Percentiles rank a stretch among this genome's conserved stretches.
phyloP scores from a whole-genome alignment of 2,113 vertebrate species.

The Hippocampus comes region DNA sequence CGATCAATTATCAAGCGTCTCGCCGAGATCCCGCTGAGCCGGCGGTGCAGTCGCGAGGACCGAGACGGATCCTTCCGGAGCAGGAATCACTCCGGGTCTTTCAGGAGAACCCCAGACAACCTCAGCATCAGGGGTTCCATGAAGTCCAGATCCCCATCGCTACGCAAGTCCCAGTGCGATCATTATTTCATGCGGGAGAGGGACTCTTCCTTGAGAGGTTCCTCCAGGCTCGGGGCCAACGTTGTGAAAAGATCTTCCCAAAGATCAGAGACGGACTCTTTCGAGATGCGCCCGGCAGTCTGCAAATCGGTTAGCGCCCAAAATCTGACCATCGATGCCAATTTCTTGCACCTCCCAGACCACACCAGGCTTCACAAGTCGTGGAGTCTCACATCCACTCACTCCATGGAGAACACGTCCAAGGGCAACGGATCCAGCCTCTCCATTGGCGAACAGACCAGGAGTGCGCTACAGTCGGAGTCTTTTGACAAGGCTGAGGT shows the following conservation, averaged over 20 bases:
- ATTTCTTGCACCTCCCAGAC: constrained; percentile 64
- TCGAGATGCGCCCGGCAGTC: constrained; percentile 72
- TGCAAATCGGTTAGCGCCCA: constrained; percentile 89
- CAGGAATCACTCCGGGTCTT: constrained; percentile 63
- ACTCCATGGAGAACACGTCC: constrained; percentile 50
- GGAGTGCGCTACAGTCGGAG: constrained; percentile 58
- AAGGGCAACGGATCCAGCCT: constrained; percentile 47
- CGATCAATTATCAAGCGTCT: constrained; percentile 76
- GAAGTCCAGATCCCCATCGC: constrained; percentile 50
- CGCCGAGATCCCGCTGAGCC: constrained; percentile 75
- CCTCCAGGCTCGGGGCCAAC: constrained; percentile 59
- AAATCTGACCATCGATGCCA: constrained; percentile 76
- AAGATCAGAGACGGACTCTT: constrained; percentile 72
- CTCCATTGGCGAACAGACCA: constrained; percentile 61
- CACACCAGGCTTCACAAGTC: constrained; percentile 77
- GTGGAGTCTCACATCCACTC: constrained; percentile 71
- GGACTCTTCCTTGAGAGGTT: constrained; percentile 63
- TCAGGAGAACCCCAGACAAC: constrained; percentile 47
- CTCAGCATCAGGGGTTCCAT: constrained; percentile 63
- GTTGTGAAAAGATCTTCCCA: constrained; percentile 43
- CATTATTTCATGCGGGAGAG: constrained; percentile 63
- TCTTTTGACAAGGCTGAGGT: constrained; percentile 59
- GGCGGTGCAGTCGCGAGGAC: constrained; percentile 76
- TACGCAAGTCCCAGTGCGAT: constrained; percentile 73
- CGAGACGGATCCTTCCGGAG: constrained; percentile 65